Evolutionary conservation across 2,797 vertebrate genomes (phyloP).

Genomic region (Myotis pilosus): DNA sequence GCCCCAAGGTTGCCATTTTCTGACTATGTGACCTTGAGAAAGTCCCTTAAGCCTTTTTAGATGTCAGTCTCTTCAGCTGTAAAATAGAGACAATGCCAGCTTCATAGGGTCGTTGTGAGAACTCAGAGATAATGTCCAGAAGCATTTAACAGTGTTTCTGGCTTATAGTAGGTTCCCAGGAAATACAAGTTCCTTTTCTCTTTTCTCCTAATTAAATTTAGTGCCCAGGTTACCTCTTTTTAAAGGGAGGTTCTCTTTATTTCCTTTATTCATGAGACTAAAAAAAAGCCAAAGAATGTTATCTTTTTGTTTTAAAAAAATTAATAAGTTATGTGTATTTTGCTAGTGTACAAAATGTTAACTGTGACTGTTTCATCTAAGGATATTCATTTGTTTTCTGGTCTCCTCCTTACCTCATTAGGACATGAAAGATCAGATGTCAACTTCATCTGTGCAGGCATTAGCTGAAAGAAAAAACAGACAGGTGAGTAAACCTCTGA

Average conservation of each 20-base stretch:
- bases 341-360: neutral
- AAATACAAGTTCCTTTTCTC: neutral
- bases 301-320: neutral
- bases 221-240: neutral
- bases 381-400: constrained; percentile 2
- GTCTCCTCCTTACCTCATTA: constrained; percentile 73
- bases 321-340: neutral
- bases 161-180: neutral
- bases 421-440: constrained; percentile 99
- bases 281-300: constrained; percentile 23
- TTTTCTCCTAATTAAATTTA: constrained; percentile 15
- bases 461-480: constrained; percentile 90
- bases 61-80: neutral
- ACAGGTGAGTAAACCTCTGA: constrained; percentile 86
- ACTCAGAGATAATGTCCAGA: neutral
- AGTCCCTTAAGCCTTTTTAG: neutral
- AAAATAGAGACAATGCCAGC: neutral
- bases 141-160: neutral
- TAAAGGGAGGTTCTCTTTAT: neutral
- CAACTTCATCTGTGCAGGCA: constrained; percentile 87
- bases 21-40: neutral
- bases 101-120: neutral
- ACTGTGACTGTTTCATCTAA: neutral
- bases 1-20: neutral
- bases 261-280: constrained; percentile 22